A percentile compares a stretch with the other conserved stretches of the same genome.
These are phyloP conservation scores for Tachina lurida DNA, from an alignment of 2,888 invertebrate genomes.

Conservation along the genomic window DNA sequence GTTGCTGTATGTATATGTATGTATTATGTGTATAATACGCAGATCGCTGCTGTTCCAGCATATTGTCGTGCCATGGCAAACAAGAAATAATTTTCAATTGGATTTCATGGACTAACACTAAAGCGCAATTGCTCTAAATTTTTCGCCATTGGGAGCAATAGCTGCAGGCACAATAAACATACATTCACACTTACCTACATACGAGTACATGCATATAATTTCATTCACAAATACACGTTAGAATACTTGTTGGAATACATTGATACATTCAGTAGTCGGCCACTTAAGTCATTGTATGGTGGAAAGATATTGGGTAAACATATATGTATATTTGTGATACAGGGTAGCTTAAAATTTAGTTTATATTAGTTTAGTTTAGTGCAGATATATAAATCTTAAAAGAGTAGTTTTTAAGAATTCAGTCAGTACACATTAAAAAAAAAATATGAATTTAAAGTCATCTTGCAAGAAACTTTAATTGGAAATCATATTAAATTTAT, in stretches of 20 bases:
- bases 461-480: too few relatives aligned
- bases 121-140: slow-evolving; percentile 64
- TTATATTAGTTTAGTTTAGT: too few relatives aligned
- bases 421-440: too few relatives aligned
- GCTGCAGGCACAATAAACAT: slow-evolving; percentile 30
- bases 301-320: slow-evolving; percentile 17
- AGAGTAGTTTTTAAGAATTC: too few relatives aligned
- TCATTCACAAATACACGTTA: neutral
- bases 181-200: neutral
- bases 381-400: too few relatives aligned
- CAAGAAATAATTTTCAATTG: slow-evolving; percentile 72
- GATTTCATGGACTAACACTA: slow-evolving; percentile 68
- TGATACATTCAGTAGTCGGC: slow-evolving; percentile 2
- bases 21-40: neutral
- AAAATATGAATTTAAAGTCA: too few relatives aligned
- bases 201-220: neutral
- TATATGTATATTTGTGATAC: too few relatives aligned
- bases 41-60: slow-evolving; percentile 9
- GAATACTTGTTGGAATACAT: neutral
- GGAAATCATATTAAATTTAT: too few relatives aligned
- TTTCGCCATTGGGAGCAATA: slow-evolving; percentile 53
- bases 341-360: too few relatives aligned
- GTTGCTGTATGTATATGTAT: neutral
- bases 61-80: slow-evolving; percentile 49
- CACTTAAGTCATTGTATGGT: slow-evolving; percentile 10